Percentiles rank a stretch among this genome's conserved stretches.
phyloP scores from a whole-genome alignment of 2,888 invertebrate species.

The Xanthia togata region DNA sequence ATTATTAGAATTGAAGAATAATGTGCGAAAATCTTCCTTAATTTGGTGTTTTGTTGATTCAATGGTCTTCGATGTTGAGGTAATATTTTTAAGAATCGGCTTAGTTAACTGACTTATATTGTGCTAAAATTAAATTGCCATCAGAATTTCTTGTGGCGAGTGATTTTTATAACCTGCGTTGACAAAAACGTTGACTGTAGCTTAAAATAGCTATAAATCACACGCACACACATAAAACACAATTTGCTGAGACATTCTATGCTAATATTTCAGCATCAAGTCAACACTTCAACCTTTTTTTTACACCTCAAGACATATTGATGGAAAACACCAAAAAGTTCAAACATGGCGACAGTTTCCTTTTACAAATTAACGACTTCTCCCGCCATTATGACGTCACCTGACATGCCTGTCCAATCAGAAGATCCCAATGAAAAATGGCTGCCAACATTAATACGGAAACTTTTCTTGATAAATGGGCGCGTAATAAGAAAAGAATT shows the following conservation, averaged over 20 bases:
- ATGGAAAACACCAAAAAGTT: conserved; percentile 58
- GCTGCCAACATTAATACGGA: conserved; percentile 71
- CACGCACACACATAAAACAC: conserved; percentile 45
- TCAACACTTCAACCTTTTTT: conserved; percentile 42
- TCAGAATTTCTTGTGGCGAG: background rate
- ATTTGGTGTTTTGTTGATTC: conserved; percentile 32
- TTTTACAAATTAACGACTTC: conserved; percentile 72
- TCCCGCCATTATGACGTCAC: conserved; percentile 74
- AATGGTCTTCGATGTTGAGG: background rate
- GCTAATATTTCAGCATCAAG: conserved; percentile 56
- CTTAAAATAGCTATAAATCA: conserved; percentile 37
- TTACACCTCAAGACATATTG: conserved; percentile 52
- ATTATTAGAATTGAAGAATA: conserved; percentile 44
- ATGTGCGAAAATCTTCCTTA: conserved; percentile 29
- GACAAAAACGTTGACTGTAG: conserved; percentile 3
- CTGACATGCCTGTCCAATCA: conserved; percentile 79
- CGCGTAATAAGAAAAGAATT: conserved; percentile 71
- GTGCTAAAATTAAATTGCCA: background rate
- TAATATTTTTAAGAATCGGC: background rate
- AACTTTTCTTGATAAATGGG: conserved; percentile 77
- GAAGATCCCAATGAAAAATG: conserved; percentile 79
- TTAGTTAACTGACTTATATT: background rate
- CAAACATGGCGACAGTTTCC: conserved; percentile 53
- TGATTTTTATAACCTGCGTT: background rate
- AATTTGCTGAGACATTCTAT: conserved; percentile 46